A percentile compares a stretch with the other conserved stretches of the same genome.
phyloP scores from a whole-genome alignment of 2,888 invertebrate species.

The Zygogramma bicolorata region DNA sequence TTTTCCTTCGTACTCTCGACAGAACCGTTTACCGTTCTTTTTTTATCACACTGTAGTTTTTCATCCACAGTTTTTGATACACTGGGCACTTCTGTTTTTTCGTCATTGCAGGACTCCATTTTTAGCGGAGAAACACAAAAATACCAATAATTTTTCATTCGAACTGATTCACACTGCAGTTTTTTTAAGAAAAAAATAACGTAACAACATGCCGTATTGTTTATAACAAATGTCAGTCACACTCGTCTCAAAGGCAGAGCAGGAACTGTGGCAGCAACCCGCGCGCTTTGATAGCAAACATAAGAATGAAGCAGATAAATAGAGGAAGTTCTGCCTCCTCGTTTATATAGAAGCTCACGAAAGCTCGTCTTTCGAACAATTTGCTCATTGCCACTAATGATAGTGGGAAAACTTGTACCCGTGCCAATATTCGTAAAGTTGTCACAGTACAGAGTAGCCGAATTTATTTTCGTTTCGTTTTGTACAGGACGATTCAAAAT shows the following conservation, averaged over 20 bases:
- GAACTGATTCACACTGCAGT: neutral
- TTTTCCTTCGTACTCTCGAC: neutral
- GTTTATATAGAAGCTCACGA: conserved; percentile 30
- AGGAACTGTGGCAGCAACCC: too few relatives aligned
- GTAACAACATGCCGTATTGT: neutral
- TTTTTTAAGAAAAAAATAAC: neutral
- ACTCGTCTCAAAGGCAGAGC: too few relatives aligned
- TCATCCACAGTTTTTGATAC: neutral
- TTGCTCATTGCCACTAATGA: conserved; percentile 32
- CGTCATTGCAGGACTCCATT: neutral
- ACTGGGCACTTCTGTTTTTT: neutral
- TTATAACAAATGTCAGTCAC: too few relatives aligned
- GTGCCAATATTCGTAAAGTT: conserved; percentile 9
- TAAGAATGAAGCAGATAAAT: conserved; percentile 21
- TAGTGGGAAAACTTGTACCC: conserved; percentile 37
- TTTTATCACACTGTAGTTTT: neutral
- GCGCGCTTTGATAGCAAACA: neutral
- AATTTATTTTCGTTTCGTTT: neutral
- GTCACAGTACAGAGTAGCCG: neutral
- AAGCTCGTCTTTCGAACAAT: conserved; percentile 40
- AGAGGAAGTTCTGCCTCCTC: conserved; percentile 38
- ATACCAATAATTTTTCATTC: neutral
- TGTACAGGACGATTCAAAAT: neutral
- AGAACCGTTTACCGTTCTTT: too few relatives aligned
- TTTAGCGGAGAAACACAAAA: neutral